Base-by-base conservation (phyloP, 2,113 vertebrate genomes). In the Boleophthalmus pectinirostris region DNA sequence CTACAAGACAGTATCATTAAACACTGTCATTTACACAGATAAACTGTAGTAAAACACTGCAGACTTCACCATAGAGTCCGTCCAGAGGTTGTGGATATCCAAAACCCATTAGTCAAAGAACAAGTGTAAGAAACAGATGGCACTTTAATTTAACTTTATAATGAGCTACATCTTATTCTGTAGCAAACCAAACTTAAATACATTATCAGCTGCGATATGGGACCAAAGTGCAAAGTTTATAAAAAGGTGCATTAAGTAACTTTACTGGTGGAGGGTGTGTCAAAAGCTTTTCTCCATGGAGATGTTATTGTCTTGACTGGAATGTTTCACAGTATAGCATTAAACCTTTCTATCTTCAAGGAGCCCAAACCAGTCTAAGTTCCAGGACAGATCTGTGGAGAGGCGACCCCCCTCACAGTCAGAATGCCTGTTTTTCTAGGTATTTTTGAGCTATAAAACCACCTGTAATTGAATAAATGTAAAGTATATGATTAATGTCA, bases 1-100 rank as follows among this genome's bases (percentile, higher is more conserved):
- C 67, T 24, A 70, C 82, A 81, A 70, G 83, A 82, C 66, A 65
- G 77, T 68, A 38, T 85, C 77, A 77, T 83, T 86, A 85, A 74
- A 81, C 51, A 53, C 71, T 70, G 51, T 78, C 23, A 79, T 88
- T 83, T 79, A 71, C 60, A 75, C 35, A 75, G 83, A 61, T 21
- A 43, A 12, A 15, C 66, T 51, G 25, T 82, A 75, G 68, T 84
- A 85, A 77, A 79, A 47, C 66, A 75, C 65, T 69, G 57, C 74
- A 57, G 46, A 61, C 5, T 23, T 29, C 53, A 68, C 35, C 66
- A 64, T 61, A 65, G 25, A 68, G 13, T 11, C 56, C 68, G 38
- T 6, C 45, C 61, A 79, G 74, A 68, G 63, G 53, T 68, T 73
- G 56, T 11, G 46, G 2, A 51, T 51, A 35, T 65, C 15, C 69